phyloP scores from a whole-genome alignment of 2,113 vertebrate genomes.

The Oxygymnocypris stewartii region DNA sequence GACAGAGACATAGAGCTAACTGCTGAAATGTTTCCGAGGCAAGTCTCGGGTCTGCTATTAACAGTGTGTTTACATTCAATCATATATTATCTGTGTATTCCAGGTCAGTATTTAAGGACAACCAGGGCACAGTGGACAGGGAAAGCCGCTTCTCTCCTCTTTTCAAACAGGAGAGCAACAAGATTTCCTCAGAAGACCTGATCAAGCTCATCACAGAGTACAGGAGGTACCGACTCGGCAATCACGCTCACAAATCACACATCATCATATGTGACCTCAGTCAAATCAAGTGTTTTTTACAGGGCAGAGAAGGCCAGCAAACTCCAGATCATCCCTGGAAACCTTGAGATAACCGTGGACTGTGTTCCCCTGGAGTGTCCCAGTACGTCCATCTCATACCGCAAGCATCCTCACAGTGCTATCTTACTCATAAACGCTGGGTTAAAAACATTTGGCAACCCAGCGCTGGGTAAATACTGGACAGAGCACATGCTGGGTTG shows the following conservation, averaged over 20 bases:
- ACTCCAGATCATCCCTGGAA: constrained; percentile 91
- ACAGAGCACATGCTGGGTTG: no score
- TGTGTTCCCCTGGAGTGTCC: constrained; percentile 91
- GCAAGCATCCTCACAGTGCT: background rate
- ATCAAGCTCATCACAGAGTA: constrained; percentile 92
- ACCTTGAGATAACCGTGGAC: constrained; percentile 87
- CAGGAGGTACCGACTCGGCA: constrained; percentile 77
- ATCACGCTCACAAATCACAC: background rate
- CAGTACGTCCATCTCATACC: constrained; percentile 76
- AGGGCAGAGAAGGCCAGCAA: constrained; percentile 96
- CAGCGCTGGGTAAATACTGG: no score
- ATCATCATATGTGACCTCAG: background rate
- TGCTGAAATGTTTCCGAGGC: no score
- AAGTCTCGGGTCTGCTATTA: no score
- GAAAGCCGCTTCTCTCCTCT: constrained; percentile 94
- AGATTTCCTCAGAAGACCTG: constrained; percentile 93
- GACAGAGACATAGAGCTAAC: no score
- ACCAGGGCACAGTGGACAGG: constrained; percentile 90
- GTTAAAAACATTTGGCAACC: no score
- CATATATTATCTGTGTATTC: background rate
- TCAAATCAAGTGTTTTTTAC: constrained; percentile 10
- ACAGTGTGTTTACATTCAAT: background rate
- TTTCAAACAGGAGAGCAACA: constrained; percentile 96
- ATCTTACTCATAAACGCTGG: no score
- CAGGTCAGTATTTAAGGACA: constrained; percentile 96